Conservation (phyloP, 2,113 vertebrate genomes). For the Thinocorus orbignyianus region DNA sequence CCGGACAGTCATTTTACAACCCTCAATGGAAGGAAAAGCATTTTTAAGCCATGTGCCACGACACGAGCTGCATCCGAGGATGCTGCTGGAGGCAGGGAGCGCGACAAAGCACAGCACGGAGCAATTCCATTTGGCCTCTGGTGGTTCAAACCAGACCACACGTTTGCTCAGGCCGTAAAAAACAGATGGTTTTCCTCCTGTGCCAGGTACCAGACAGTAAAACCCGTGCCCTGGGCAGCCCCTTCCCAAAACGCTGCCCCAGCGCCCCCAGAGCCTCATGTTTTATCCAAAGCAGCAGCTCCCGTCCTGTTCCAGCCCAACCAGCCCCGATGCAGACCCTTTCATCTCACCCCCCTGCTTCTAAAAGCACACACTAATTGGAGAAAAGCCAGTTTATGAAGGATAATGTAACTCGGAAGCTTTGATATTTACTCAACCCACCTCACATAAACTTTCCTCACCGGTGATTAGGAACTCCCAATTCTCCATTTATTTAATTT, state of each 20-base stretch:
- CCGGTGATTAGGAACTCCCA: slow-evolving; percentile 41
- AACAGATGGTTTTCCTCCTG: slow-evolving; percentile 19
- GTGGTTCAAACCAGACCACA: background rate
- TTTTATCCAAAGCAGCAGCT: slow-evolving; percentile 37
- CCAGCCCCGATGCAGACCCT: slow-evolving; percentile 14
- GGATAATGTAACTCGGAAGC: slow-evolving; percentile 1
- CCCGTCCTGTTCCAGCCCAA: slow-evolving; percentile 39
- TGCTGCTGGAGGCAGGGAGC: background rate
- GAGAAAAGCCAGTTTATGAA: slow-evolving; percentile 35
- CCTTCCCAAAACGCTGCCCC: slow-evolving; percentile 36
- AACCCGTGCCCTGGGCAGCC: slow-evolving; percentile 6
- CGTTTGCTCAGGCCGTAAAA: slow-evolving; percentile 40
- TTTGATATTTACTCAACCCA: slow-evolving; percentile 37
- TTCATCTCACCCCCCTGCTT: slow-evolving; percentile 24
- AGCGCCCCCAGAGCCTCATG: background rate
- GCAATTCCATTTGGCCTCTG: slow-evolving; percentile 7
- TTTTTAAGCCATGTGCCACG: background rate
- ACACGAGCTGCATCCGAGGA: background rate
- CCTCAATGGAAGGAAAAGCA: background rate
- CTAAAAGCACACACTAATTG: slow-evolving; percentile 33
- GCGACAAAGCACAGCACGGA: background rate
- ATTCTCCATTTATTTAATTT: slow-evolving; percentile 44
- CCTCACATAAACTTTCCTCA: slow-evolving; percentile 28
- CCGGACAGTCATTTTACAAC: background rate
- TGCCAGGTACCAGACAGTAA: slow-evolving; percentile 14